phyloP scores from a whole-genome alignment of 2,888 invertebrate genomes.

The Xanthostigma xanthostigma region DNA sequence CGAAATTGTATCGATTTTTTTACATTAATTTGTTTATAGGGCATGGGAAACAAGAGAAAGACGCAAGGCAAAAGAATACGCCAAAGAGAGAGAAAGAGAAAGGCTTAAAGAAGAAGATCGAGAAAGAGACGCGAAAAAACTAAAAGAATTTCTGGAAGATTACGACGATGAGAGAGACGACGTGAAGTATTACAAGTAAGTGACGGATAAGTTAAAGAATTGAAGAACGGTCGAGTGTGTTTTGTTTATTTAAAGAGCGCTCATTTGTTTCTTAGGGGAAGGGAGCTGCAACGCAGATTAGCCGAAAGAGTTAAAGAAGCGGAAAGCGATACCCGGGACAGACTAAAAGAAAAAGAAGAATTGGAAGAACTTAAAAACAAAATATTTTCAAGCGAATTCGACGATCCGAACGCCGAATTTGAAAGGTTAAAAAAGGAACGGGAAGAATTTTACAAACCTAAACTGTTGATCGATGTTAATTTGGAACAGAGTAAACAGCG shows the following conservation, averaged over 20 bases:
- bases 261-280: constrained; percentile 37
- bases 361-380: constrained; percentile 68
- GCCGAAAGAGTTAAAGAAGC: constrained; percentile 88
- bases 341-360: constrained; percentile 78
- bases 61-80: constrained; percentile 80
- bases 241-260: constrained; percentile 2
- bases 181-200: constrained; percentile 85
- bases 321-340: constrained; percentile 79
- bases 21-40: constrained; percentile 19
- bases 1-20: too few relatives aligned
- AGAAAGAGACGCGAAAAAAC: constrained; percentile 78
- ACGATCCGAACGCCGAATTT: constrained; percentile 46
- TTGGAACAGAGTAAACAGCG: constrained; percentile 43
- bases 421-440: constrained; percentile 55
- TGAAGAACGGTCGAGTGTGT: constrained; percentile 4
- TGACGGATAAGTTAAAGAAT: constrained; percentile 6
- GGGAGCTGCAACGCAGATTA: constrained; percentile 79
- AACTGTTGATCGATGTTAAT: constrained; percentile 58
- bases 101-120: constrained; percentile 72
- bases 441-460: constrained; percentile 73
- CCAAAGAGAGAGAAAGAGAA: constrained; percentile 75
- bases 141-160: constrained; percentile 97
- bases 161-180: constrained; percentile 98
- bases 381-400: constrained; percentile 52
- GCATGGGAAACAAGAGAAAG: constrained; percentile 84